phyloP scores from a whole-genome alignment of 1,140 invertebrate genomes.

The Odontomachus brunneus region DNA sequence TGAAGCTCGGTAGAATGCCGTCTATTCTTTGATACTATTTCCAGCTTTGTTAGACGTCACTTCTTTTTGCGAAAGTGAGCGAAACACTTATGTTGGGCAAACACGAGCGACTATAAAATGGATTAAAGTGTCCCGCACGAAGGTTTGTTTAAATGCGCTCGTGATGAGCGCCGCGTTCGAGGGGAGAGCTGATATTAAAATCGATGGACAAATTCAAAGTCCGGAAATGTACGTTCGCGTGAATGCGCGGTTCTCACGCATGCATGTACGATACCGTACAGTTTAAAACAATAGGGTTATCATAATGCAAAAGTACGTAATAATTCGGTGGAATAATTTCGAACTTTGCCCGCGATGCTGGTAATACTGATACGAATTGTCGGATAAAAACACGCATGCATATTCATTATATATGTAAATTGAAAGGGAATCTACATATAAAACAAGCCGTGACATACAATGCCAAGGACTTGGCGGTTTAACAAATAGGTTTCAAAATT shows the following conservation, averaged over 20 bases:
- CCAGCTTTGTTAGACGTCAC: not conserved
- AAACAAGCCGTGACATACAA: not conserved
- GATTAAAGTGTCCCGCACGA: conserved; percentile 8
- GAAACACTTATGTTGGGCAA: not conserved
- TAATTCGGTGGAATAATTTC: conserved; percentile 44
- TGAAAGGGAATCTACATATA: conserved; percentile 3
- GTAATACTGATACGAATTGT: conserved; percentile 16
- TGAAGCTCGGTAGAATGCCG: not conserved
- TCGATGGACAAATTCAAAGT: not conserved
- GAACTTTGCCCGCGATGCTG: conserved; percentile 26
- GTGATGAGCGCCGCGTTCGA: conserved; percentile 5
- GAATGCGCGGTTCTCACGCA: not conserved
- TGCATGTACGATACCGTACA: not conserved
- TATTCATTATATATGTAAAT: not conserved
- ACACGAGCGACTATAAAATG: not conserved
- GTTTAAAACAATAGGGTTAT: conserved; percentile 50
- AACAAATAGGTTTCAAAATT: not conserved
- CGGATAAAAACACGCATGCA: conserved; percentile 11
- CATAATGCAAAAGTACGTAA: conserved; percentile 42
- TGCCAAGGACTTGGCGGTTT: conserved; percentile 1
- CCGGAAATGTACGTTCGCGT: not conserved
- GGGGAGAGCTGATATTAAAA: conserved; percentile 11
- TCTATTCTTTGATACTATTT: not conserved
- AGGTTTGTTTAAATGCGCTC: conserved; percentile 13
- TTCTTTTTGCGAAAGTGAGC: not conserved